Conservation (phyloP, 2,797 vertebrate species). For the Xerus rutilus region DNA sequence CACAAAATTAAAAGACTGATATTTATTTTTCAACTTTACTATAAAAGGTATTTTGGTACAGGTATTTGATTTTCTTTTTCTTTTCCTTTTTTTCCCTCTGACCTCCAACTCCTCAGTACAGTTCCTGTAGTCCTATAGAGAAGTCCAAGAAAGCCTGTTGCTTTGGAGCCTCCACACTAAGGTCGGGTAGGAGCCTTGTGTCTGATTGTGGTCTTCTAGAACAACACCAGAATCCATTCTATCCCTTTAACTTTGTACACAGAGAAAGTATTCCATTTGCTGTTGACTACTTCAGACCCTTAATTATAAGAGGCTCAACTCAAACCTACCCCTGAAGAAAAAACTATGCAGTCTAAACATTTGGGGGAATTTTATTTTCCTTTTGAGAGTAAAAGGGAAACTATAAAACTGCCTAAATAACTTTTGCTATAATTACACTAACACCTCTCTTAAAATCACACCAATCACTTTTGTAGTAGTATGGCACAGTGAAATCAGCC, state of each 20-base stretch:
- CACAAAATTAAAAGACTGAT: neutral
- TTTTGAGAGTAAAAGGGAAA: slow-evolving; percentile 56
- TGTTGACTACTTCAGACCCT: neutral
- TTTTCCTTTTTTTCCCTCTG: neutral
- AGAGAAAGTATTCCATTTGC: neutral
- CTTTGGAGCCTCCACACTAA: neutral
- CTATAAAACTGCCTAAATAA: slow-evolving; percentile 1
- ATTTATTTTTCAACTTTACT: slow-evolving; percentile 27
- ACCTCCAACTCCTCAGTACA: neutral
- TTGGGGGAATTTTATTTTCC: neutral
- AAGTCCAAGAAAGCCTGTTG: neutral
- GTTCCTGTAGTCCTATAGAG: neutral
- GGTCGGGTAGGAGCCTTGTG: neutral
- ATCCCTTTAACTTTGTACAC: slow-evolving; percentile 6
- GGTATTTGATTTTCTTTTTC: neutral
- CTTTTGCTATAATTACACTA: neutral
- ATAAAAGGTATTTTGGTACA: neutral
- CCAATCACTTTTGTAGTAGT: neutral
- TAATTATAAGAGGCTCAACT: neutral
- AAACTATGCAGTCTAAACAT: neutral
- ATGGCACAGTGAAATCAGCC: neutral
- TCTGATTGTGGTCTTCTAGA: neutral
- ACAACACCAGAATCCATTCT: neutral
- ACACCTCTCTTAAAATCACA: slow-evolving; percentile 27
- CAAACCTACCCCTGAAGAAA: slow-evolving; percentile 23